Conservation (phyloP, 2,888 invertebrate species). For the Ectropis crepuscularia region DNA sequence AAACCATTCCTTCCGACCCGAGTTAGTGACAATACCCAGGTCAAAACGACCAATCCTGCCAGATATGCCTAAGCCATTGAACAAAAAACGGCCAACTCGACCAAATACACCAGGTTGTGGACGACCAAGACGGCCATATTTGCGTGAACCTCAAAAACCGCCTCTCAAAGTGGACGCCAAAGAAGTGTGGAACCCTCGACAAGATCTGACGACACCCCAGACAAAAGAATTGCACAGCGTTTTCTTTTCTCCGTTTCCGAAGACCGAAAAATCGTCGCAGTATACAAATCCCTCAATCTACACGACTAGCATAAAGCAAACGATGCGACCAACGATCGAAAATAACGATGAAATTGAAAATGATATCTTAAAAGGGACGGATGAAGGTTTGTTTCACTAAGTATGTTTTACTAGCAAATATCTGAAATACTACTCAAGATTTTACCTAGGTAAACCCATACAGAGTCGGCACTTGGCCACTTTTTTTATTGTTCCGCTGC, state of each 20-base stretch:
- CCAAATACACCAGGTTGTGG: too few relatives aligned
- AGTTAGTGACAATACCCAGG: too few relatives aligned
- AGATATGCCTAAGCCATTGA: too few relatives aligned
- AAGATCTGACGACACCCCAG: conserved; percentile 30
- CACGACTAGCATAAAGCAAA: conserved; percentile 42
- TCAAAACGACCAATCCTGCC: too few relatives aligned
- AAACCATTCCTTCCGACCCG: too few relatives aligned
- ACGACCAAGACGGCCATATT: too few relatives aligned
- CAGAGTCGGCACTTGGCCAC: too few relatives aligned
- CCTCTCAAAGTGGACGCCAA: background rate
- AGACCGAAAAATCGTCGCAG: conserved; percentile 55
- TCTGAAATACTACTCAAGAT: too few relatives aligned
- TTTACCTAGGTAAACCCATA: too few relatives aligned
- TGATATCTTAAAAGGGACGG: conserved; percentile 16
- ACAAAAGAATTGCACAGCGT: conserved; percentile 48
- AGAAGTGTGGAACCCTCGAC: background rate
- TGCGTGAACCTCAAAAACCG: background rate
- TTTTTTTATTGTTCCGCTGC: too few relatives aligned
- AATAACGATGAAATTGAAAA: conserved; percentile 56
- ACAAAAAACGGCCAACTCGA: too few relatives aligned
- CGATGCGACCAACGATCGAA: conserved; percentile 60
- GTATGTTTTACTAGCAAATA: too few relatives aligned
- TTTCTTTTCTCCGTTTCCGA: conserved; percentile 40
- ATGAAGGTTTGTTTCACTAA: conserved; percentile 20
- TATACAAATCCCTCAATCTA: conserved; percentile 35